A percentile compares a stretch with the other conserved stretches of the same genome.
These are phyloP conservation scores for Lasioglossum marginatum DNA, from an alignment of 2,888 invertebrate species.

Conservation along the genomic window DNA sequence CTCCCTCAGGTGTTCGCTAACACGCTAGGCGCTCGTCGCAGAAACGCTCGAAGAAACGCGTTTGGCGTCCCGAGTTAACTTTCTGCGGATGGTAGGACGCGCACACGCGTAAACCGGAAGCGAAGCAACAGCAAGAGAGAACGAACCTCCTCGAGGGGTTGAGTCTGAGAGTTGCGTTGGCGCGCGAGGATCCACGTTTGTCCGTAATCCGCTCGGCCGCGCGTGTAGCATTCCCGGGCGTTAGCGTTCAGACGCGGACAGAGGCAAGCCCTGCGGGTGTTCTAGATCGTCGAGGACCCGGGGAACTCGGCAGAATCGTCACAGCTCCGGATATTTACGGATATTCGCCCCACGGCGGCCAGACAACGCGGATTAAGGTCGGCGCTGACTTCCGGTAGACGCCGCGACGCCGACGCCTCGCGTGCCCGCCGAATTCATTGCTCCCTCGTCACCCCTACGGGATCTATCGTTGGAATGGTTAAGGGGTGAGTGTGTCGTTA, in stretches of 20 bases:
- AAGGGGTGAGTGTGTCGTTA: conserved; percentile 11
- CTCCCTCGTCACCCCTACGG: conserved; percentile 20
- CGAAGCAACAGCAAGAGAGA: neutral
- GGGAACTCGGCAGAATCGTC: conserved; percentile 7
- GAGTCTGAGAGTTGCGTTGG: neutral
- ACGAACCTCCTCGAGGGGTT: neutral
- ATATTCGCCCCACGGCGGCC: conserved; percentile 25
- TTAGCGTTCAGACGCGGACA: conserved; percentile 21
- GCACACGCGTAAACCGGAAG: neutral
- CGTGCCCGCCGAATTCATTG: conserved; percentile 31
- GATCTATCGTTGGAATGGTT: conserved; percentile 4
- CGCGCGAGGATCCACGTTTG: conserved; percentile 19
- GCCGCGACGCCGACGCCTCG: conserved; percentile 4
- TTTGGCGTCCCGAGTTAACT: neutral
- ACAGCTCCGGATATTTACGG: conserved; percentile 34
- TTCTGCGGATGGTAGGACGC: neutral
- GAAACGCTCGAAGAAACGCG: neutral
- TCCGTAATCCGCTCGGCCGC: conserved; percentile 14
- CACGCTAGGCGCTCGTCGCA: neutral
- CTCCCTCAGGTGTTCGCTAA: neutral
- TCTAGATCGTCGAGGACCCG: conserved; percentile 24
- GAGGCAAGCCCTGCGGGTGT: conserved; percentile 20
- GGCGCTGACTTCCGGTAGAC: conserved; percentile 27
- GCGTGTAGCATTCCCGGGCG: conserved; percentile 24
- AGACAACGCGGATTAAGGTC: conserved; percentile 38